Evolutionary conservation across 2,888 invertebrate species (phyloP).

Genomic region (Saturnia pavonia): DNA sequence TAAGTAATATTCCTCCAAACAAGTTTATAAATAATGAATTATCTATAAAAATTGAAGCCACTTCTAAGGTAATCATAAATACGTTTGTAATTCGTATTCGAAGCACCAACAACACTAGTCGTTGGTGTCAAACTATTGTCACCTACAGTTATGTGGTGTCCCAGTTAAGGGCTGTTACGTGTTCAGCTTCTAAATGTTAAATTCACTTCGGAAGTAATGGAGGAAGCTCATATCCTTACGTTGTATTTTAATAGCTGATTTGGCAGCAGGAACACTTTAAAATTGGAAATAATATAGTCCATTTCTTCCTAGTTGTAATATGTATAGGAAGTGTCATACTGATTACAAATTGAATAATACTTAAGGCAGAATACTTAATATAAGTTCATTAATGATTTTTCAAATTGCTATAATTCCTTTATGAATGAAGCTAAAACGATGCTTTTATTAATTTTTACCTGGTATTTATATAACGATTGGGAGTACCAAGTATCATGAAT

Average conservation of each 20-base stretch:
- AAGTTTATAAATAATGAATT: neutral
- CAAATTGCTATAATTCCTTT: too few relatives aligned
- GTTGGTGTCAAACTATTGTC: constrained; percentile 14
- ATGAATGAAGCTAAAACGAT: too few relatives aligned
- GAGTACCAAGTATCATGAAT: too few relatives aligned
- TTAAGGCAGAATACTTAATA: too few relatives aligned
- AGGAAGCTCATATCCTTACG: constrained; percentile 18
- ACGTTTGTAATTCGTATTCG: constrained; percentile 16
- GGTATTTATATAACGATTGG: too few relatives aligned
- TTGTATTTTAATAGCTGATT: neutral
- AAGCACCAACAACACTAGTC: neutral
- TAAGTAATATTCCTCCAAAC: neutral
- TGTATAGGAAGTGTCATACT: neutral
- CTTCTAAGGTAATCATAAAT: neutral
- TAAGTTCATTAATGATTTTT: too few relatives aligned
- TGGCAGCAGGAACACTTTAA: neutral
- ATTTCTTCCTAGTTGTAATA: neutral
- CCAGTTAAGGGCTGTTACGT: constrained; percentile 22
- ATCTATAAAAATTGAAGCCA: neutral
- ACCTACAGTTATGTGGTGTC: constrained; percentile 20
- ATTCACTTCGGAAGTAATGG: constrained; percentile 14
- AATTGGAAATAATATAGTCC: neutral
- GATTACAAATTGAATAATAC: neutral
- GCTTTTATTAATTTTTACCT: too few relatives aligned
- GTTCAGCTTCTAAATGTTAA: constrained; percentile 14